Evolutionary conservation across 2,113 vertebrate genomes (phyloP).

Genomic region (Cyprinodon tularosa): DNA sequence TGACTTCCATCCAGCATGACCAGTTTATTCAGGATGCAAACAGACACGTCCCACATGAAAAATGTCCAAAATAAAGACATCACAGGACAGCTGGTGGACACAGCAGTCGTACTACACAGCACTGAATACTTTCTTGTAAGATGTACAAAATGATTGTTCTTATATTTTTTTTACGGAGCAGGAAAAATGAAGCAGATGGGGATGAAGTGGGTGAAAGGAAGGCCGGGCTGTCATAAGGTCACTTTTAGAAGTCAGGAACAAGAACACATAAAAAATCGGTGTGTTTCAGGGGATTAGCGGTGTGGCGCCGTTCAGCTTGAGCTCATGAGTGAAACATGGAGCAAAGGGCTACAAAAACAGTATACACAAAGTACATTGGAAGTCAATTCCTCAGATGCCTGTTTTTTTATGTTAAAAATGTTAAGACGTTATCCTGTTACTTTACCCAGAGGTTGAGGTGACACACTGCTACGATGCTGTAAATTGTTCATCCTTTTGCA

Average conservation of each 20-base stretch:
- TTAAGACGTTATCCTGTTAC: no score
- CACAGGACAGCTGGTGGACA: conserved; percentile 25
- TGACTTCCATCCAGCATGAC: conserved; percentile 66
- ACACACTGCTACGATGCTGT: no score
- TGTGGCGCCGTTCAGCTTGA: conserved; percentile 49
- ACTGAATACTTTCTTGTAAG: conserved; percentile 31
- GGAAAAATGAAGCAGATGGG: background rate
- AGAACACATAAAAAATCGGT: conserved; percentile 12
- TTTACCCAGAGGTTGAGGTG: no score
- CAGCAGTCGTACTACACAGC: conserved; percentile 1
- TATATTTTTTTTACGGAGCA: conserved; percentile 17
- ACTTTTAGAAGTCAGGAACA: conserved; percentile 62
- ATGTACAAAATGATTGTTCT: conserved; percentile 40
- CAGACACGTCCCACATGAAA: conserved; percentile 28
- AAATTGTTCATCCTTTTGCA: no score
- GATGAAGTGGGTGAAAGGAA: conserved; percentile 37
- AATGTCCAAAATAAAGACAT: conserved; percentile 27
- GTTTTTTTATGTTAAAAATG: no score
- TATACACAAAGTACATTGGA: no score
- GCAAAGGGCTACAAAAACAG: background rate
- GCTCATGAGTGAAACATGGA: conserved; percentile 49
- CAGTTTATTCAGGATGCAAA: conserved; percentile 37
- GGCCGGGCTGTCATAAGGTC: conserved; percentile 76
- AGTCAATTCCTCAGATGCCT: no score
- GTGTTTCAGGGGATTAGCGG: conserved; percentile 32